Base-by-base conservation (phyloP, 2,113 vertebrate genomes). In the Hyla sarda region DNA sequence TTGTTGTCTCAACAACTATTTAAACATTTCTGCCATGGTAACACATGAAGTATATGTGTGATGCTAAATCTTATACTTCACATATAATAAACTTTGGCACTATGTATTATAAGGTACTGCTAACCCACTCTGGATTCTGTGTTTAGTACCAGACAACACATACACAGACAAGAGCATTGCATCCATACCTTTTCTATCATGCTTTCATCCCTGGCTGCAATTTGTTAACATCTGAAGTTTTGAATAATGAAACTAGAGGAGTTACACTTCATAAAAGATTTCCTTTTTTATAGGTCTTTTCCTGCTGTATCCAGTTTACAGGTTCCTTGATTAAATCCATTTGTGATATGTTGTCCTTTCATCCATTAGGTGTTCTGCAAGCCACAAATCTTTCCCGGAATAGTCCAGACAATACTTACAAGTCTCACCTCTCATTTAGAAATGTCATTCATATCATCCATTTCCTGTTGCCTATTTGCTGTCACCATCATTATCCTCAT, bases 241-340 rank as follows among this genome's bases (percentile, higher is more conserved):
- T 84, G 77, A 77, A 85, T 72, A 87, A 87, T 87, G 85, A 87
- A 87, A 87, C 85, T 87, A 82, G 85, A 87, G 85, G 85, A 87
- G 85, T 87, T 87, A 62, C 85, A 87, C 85, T 87, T 87, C 85
- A 87, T 87, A 87, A 87, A 87, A 87, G 72, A 87, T 87, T 87
- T 82, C 85, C 69, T 50, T 82, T 52, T 87, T 87, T 87, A 87
- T 87, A 74, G 85, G 48, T 30, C 65, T 87, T 82, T 82, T 87
- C 85, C 77, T 87, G 77, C 77, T 74, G 85, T 74, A 82, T 82
- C 78, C 77, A 82, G 69, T 87, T 86, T 86, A 81, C 84, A 80
- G 84, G 78, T 87, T 82, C 54, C 85, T 50, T 87, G 77, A 87
- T 87, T 87, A 87, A 87, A 82, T 87, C 85, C 85, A 87, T 56